These are phyloP conservation scores for Zoroaster sp. DNA, from an alignment of 53 echinoderm and acorn worm species.

Conservation along the genomic window DNA sequence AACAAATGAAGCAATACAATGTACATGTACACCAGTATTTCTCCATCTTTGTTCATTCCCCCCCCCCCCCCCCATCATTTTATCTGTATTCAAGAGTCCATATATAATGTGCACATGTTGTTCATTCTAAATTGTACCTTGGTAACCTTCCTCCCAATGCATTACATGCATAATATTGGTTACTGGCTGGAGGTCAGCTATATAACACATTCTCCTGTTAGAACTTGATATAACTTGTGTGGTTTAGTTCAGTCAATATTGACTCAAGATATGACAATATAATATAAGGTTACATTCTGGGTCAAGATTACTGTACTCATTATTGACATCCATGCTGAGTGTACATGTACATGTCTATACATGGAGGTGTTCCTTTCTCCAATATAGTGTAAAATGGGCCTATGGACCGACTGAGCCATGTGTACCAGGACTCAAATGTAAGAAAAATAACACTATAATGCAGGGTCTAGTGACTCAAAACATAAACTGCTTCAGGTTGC, in stretches of 20 bases:
- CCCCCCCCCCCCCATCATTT: too few species aligned
- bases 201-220: background rate
- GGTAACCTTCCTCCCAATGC: background rate
- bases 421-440: background rate
- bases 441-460: background rate
- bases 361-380: background rate
- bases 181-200: background rate
- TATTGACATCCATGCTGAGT: background rate
- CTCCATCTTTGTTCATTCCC: too few species aligned
- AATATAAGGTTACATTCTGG: conserved; percentile 29
- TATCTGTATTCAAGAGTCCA: too few species aligned
- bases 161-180: background rate
- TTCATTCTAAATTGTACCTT: background rate
- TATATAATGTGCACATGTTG: background rate
- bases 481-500: too few species aligned
- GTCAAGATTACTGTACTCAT: background rate
- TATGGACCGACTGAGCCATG: background rate
- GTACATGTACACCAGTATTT: too few species aligned
- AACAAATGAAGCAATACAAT: too few species aligned
- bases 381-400: background rate
- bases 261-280: conserved; percentile 48
- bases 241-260: conserved; percentile 23
- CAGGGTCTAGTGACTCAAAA: too few species aligned
- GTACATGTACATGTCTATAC: background rate
- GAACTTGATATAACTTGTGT: conserved; percentile 1